Percentiles rank a stretch among this genome's conserved stretches.
Evolutionary conservation across 2,888 invertebrate species (phyloP).

Genomic region (Platycheirus rosarum): DNA sequence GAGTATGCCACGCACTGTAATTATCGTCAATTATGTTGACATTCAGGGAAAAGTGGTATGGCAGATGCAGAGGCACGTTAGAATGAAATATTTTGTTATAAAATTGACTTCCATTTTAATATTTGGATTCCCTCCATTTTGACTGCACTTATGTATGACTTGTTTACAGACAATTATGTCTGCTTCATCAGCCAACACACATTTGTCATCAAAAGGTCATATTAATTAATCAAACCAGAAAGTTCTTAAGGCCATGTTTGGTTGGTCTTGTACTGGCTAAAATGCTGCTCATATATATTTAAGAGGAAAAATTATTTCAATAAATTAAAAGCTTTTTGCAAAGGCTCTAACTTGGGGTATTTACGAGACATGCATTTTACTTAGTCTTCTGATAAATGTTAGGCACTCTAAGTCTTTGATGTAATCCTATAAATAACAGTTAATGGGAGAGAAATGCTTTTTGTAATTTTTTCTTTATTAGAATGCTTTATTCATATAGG

Average conservation of each 20-base stretch:
- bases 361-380: constrained; percentile 1
- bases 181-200: not conserved
- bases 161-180: not conserved
- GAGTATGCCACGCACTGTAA: not conserved
- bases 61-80: not conserved
- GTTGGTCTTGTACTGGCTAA: not conserved
- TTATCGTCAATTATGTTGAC: not conserved
- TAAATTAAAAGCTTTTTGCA: constrained; percentile 16
- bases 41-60: not conserved
- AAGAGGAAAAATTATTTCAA: constrained; percentile 14
- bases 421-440: constrained; percentile 30
- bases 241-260: not conserved
- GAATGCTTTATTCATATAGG: constrained; percentile 13
- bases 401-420: constrained; percentile 24
- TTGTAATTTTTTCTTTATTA: constrained; percentile 19
- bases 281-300: not conserved
- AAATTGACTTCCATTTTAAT: not conserved
- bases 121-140: no score
- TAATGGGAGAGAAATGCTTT: constrained; percentile 5
- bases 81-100: not conserved
- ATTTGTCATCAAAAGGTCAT: not conserved
- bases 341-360: not conserved
- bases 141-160: no score
- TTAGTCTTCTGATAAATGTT: constrained; percentile 31
- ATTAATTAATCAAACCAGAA: not conserved